phyloP scores from a whole-genome alignment of 1,140 invertebrate species.

The Ceratina australensis region DNA sequence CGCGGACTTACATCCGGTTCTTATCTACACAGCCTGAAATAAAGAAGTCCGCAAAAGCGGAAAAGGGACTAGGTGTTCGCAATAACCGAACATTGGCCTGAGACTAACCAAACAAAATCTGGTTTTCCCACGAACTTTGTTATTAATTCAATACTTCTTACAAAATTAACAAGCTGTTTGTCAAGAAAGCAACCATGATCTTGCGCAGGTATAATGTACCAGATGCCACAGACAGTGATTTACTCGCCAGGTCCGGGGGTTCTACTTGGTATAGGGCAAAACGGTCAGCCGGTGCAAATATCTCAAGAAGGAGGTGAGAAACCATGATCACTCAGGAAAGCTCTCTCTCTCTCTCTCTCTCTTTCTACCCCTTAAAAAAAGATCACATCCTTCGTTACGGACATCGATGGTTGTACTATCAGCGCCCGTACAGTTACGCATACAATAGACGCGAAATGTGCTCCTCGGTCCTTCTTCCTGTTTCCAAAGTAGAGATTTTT shows the following conservation, averaged over 20 bases:
- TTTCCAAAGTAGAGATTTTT: constrained; percentile 37
- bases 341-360: no score
- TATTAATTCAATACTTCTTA: no score
- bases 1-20: no score
- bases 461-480: constrained; percentile 11
- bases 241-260: constrained; percentile 76
- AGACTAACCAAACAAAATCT: no score
- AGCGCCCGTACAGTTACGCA: not conserved
- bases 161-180: no score
- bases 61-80: no score
- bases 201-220: constrained; percentile 75
- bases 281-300: constrained; percentile 77
- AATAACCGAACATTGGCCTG: no score
- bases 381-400: constrained; percentile 12
- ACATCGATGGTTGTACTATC: not conserved
- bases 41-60: no score
- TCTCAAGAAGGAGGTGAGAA: constrained; percentile 74
- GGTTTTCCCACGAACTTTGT: no score
- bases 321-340: constrained; percentile 6
- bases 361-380: not conserved
- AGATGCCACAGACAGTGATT: constrained; percentile 77
- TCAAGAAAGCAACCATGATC: constrained; percentile 43
- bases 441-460: not conserved
- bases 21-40: no score
- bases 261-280: constrained; percentile 76